Percentiles rank a stretch among this genome's conserved stretches.
phyloP scores from a whole-genome alignment of 2,888 invertebrate genomes.

The Sphaerophoria rueppellii region DNA sequence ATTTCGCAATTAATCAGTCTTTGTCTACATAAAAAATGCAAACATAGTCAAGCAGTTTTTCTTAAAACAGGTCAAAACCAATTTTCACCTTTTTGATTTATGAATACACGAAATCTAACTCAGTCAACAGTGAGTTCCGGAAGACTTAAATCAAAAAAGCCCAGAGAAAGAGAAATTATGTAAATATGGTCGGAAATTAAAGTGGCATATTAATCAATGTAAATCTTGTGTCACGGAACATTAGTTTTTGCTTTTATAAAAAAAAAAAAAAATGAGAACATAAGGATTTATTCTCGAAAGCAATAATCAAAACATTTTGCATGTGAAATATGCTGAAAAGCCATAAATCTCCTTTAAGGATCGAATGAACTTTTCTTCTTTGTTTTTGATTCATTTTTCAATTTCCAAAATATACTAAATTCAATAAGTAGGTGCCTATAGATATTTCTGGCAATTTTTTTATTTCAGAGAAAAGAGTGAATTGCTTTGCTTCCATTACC shows the following conservation, averaged over 20 bases:
- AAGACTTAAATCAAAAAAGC: neutral
- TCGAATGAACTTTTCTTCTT: slow-evolving; percentile 40
- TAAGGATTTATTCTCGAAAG: neutral
- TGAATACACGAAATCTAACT: too few species aligned
- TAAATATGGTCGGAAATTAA: neutral
- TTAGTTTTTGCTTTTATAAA: neutral
- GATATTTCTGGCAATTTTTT: neutral
- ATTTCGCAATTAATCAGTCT: too few species aligned
- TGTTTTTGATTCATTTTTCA: slow-evolving; percentile 11
- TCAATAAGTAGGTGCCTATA: neutral
- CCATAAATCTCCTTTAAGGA: slow-evolving; percentile 59
- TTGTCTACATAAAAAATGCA: too few species aligned
- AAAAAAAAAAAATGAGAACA: slow-evolving; percentile 3
- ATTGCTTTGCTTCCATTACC: slow-evolving; percentile 20
- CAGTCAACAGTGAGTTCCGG: too few species aligned
- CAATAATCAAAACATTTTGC: slow-evolving; percentile 25
- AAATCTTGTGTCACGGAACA: slow-evolving; percentile 1
- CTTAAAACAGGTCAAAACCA: too few species aligned
- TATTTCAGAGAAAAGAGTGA: slow-evolving; percentile 17
- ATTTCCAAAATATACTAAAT: neutral
- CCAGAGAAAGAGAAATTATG: neutral
- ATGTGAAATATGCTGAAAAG: slow-evolving; percentile 16
- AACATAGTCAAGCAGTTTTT: too few species aligned
- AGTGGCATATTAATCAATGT: neutral
- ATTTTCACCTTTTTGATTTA: too few species aligned